These are phyloP conservation scores for Thamnophis sirtalis DNA, from an alignment of 2,113 vertebrate genomes.

Conservation along the genomic window DNA sequence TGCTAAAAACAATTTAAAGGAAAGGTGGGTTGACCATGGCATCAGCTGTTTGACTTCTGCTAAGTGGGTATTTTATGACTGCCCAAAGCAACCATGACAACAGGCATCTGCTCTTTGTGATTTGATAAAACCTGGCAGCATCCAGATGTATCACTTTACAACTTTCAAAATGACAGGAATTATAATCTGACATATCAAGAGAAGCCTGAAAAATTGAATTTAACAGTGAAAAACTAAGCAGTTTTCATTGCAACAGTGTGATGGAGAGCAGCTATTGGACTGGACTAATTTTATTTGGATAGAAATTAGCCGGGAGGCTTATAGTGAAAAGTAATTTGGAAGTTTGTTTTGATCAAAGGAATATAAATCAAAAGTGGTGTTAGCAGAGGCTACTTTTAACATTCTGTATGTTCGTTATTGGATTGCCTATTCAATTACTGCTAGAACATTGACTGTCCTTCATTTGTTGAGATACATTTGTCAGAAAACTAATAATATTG, in stretches of 20 bases:
- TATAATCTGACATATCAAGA: not conserved
- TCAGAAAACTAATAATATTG: conserved; percentile 19
- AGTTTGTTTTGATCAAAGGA: not conserved
- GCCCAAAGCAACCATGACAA: not conserved
- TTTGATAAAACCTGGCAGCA: not conserved
- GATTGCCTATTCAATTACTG: conserved; percentile 8
- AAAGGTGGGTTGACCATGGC: not conserved
- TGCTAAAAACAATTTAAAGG: not conserved
- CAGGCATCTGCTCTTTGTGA: not conserved
- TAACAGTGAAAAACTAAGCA: not conserved
- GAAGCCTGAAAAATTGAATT: not conserved
- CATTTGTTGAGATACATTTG: conserved; percentile 9
- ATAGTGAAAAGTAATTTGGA: no score
- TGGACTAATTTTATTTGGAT: not conserved
- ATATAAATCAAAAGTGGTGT: not conserved
- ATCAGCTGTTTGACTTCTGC: not conserved
- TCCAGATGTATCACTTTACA: not conserved
- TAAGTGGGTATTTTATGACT: not conserved
- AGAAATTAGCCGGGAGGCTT: not conserved
- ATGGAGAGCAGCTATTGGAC: not conserved
- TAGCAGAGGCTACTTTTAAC: not conserved
- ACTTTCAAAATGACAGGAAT: not conserved
- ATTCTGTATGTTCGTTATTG: not conserved
- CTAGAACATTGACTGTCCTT: conserved; percentile 12
- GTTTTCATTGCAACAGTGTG: not conserved